A percentile compares a stretch with the other conserved stretches of the same genome.
Conservation (phyloP, 2,113 vertebrate species). For the Herpetotheres cachinnans region DNA sequence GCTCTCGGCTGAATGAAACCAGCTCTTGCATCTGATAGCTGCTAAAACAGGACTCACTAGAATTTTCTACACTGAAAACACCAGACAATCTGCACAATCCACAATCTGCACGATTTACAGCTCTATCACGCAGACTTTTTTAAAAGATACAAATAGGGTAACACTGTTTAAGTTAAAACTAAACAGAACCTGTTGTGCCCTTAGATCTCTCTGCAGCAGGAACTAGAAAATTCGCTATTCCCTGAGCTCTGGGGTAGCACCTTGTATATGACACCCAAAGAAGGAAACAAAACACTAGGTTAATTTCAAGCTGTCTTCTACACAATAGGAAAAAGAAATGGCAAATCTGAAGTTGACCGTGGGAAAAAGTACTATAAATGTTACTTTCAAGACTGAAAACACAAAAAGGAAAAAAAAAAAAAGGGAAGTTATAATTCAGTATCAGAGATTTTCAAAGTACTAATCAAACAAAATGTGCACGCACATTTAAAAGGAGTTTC, state of each 20-base stretch:
- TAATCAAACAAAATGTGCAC: neutral
- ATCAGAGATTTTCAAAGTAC: neutral
- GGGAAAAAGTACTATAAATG: neutral
- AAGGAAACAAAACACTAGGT: neutral
- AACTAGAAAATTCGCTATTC: neutral
- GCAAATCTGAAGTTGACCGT: neutral
- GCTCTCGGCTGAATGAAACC: neutral
- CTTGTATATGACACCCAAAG: neutral
- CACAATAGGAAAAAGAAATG: neutral
- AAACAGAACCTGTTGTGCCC: slow-evolving; percentile 8
- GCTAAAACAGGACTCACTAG: slow-evolving; percentile 1
- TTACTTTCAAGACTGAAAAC: neutral
- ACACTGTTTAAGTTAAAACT: slow-evolving; percentile 11
- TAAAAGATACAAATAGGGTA: slow-evolving; percentile 10
- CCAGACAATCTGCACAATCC: neutral
- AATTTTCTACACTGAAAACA: slow-evolving; percentile 29
- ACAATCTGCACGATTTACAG: slow-evolving; percentile 25
- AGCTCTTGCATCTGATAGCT: neutral
- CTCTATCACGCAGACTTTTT: neutral
- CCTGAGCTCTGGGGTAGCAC: neutral
- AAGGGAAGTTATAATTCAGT: neutral
- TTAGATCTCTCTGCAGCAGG: neutral
- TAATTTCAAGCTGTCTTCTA: slow-evolving; percentile 6
- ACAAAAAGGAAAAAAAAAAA: neutral
- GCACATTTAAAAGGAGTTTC: neutral